phyloP scores from a whole-genome alignment of 2,888 invertebrate genomes.

The Phyllotreta striolata region DNA sequence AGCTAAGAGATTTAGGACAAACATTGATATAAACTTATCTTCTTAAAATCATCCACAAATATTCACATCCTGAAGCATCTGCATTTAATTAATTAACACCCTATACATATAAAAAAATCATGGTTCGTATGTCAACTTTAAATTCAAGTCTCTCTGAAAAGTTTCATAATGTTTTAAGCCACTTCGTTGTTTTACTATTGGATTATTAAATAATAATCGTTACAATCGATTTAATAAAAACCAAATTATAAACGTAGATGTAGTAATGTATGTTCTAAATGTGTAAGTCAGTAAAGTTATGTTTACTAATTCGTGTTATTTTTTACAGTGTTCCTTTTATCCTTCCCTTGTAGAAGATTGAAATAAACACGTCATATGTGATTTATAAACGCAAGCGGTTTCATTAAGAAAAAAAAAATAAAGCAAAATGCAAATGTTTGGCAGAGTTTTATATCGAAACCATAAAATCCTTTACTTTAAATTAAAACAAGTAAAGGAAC shows the following conservation, averaged over 20 bases:
- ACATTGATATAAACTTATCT: too few species aligned
- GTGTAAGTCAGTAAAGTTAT: conserved; percentile 53
- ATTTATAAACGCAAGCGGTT: neutral
- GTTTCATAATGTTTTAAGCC: conserved; percentile 11
- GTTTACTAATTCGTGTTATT: conserved; percentile 44
- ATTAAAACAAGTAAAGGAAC: conserved; percentile 53
- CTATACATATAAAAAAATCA: conserved; percentile 2
- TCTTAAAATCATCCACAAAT: too few species aligned
- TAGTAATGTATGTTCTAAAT: conserved; percentile 52
- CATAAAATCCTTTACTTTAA: conserved; percentile 49
- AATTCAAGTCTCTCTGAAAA: conserved; percentile 4
- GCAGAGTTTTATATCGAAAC: conserved; percentile 46
- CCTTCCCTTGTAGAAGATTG: neutral
- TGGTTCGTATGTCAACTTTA: neutral
- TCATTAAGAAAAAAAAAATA: conserved; percentile 27
- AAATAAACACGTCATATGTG: too few species aligned
- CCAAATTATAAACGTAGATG: conserved; percentile 46
- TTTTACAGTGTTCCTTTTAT: conserved; percentile 25
- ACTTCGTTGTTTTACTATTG: conserved; percentile 13
- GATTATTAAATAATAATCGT: conserved; percentile 7
- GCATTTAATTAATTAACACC: too few species aligned
- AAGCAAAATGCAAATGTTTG: conserved; percentile 22
- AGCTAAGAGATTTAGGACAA: too few species aligned
- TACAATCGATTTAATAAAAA: conserved; percentile 19
- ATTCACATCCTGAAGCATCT: too few species aligned